Evolutionary conservation across 1,140 invertebrate genomes (phyloP).

Genomic region (Bombus waltoni): DNA sequence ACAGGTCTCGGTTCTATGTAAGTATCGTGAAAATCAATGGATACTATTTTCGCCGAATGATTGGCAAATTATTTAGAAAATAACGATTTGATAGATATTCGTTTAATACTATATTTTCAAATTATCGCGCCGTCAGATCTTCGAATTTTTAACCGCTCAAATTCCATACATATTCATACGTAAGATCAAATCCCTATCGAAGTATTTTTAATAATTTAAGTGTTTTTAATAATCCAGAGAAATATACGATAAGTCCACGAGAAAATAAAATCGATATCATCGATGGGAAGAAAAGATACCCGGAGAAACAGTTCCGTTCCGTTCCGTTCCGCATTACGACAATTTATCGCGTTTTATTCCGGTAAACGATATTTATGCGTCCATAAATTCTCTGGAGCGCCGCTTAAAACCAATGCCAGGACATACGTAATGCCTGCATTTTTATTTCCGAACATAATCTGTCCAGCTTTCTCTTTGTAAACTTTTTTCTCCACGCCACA

Average conservation of each 20-base stretch:
- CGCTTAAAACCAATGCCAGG: slow-evolving; percentile 26
- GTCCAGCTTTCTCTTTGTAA: not conserved
- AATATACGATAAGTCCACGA: too few relatives aligned
- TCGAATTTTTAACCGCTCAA: too few relatives aligned
- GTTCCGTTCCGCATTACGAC: slow-evolving; percentile 20
- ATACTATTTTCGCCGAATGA: not conserved
- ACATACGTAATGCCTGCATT: slow-evolving; percentile 5
- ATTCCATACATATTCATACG: not conserved
- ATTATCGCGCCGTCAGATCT: too few relatives aligned
- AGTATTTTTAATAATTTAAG: not conserved
- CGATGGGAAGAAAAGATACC: not conserved
- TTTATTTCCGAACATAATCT: slow-evolving; percentile 13
- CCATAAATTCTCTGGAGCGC: slow-evolving; percentile 7
- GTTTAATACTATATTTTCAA: too few relatives aligned
- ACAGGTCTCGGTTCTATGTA: slow-evolving; percentile 91
- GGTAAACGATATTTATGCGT: slow-evolving; percentile 34
- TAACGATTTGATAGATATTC: too few relatives aligned
- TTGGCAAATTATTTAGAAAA: not conserved
- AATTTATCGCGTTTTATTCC: slow-evolving; percentile 27
- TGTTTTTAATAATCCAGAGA: not conserved
- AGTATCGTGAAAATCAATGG: slow-evolving; percentile 79
- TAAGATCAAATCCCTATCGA: not conserved
- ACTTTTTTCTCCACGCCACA: not conserved
- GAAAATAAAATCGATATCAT: slow-evolving; percentile 7
- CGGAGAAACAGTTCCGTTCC: slow-evolving; percentile 14